Percentiles rank a stretch among this genome's conserved stretches.
These are phyloP conservation scores for Acleris holmiana DNA, from an alignment of 2,888 invertebrate genomes.

Conservation along the genomic window DNA sequence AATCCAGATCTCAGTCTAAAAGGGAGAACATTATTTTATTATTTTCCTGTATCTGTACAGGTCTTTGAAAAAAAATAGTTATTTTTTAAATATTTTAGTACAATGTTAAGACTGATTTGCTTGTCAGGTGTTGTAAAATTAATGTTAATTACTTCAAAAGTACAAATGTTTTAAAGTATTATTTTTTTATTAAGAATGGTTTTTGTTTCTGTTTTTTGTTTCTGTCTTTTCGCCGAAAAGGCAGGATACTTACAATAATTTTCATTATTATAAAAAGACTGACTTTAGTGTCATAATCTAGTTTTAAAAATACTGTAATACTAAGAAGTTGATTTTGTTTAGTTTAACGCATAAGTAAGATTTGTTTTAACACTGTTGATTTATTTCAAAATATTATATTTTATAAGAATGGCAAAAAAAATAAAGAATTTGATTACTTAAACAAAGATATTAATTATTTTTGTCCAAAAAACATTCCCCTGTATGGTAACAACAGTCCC, in stretches of 20 bases:
- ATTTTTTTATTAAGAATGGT: too few relatives aligned
- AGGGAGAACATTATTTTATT: too few relatives aligned
- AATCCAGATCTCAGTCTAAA: too few relatives aligned
- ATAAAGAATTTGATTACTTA: constrained; percentile 5
- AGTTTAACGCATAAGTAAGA: background rate
- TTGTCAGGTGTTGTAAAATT: background rate
- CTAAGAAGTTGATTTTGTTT: background rate
- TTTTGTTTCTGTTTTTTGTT: too few relatives aligned
- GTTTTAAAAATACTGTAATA: background rate
- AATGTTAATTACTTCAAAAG: background rate
- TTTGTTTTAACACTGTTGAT: background rate
- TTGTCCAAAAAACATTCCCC: background rate
- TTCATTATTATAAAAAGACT: background rate
- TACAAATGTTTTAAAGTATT: too few relatives aligned
- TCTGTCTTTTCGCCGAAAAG: too few relatives aligned
- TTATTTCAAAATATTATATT: background rate
- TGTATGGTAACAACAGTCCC: constrained; percentile 18
- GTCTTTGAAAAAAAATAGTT: too few relatives aligned
- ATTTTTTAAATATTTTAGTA: too few relatives aligned
- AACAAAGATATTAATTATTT: background rate
- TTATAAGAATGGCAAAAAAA: background rate
- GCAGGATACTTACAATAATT: too few relatives aligned
- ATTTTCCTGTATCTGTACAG: too few relatives aligned
- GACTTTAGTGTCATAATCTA: background rate
- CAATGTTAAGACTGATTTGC: too few relatives aligned